These are phyloP conservation scores for Neogobius melanostomus DNA, from an alignment of 2,113 vertebrate species.

Conservation along the genomic window DNA sequence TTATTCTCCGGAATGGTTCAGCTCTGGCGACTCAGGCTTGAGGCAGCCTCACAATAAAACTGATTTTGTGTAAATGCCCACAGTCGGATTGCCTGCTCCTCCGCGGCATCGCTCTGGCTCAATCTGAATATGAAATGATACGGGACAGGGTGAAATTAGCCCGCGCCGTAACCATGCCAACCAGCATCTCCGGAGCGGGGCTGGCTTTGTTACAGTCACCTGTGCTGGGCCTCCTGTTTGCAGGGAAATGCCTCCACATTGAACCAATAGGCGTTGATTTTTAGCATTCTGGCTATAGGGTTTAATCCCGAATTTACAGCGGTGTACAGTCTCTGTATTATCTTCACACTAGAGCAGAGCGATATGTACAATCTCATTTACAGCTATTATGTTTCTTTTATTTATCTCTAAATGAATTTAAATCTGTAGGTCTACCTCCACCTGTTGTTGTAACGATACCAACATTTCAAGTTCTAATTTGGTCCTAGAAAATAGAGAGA, in stretches of 20 bases:
- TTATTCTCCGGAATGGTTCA: not conserved
- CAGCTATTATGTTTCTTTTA: no score
- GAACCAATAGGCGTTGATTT: no score
- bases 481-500: no score
- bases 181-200: constrained; percentile 15
- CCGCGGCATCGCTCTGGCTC: not conserved
- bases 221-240: not conserved
- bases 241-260: not conserved
- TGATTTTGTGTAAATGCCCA: not conserved
- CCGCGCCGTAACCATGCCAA: constrained; percentile 35
- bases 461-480: no score
- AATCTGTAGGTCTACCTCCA: no score
- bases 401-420: no score
- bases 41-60: not conserved
- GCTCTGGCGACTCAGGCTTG: not conserved
- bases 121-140: constrained; percentile 34
- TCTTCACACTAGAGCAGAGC: no score
- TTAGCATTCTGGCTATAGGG: no score
- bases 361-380: no score
- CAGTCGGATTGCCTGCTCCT: constrained; percentile 5
- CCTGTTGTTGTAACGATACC: no score
- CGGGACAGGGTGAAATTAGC: constrained; percentile 22
- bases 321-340: no score
- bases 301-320: no score
- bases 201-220: constrained; percentile 2